Base-by-base conservation (phyloP, 1,140 invertebrate genomes). In the Parasteatoda tepidariorum region DNA sequence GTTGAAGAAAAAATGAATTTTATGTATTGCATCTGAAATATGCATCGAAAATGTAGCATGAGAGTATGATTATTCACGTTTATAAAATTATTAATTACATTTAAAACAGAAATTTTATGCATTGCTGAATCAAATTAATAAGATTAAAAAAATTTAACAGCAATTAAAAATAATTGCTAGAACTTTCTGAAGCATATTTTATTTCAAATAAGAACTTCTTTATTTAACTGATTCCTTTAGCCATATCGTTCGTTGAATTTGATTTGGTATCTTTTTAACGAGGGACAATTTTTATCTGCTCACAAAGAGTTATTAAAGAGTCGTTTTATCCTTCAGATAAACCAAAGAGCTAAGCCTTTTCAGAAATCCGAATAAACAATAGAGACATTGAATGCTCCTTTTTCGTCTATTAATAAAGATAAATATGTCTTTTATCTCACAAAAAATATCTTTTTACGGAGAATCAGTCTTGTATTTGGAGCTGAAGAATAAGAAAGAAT, bases 141-240 rank as follows among this genome's bases (percentile, higher is more conserved):
- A n/a, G n/a, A n/a, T n/a, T n/a, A n/a, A 33, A 15, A 24, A 11
- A 68, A 41, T 15, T 13, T 3, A 18, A 55, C 13, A 9, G 15
- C 22, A 71, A 71, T 57, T 55, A 71, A 71, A 71, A 71, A 71
- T 71, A 71, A 71, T 71, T 71, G 68, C 18, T 26, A n/a, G 33
- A 26, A 26, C n/a, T 48, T 18, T 1, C 38, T 18, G 18, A 48
- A 48, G 9, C 38, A 48, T 48, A 13, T 18, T 48, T 48, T 48
- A 48, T 48, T 13, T 18, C 9, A 48, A 48, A 48, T 9, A 48
- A 48, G 9, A 48, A 48, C 18, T 18, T 48, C 38, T 48, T 48
- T 48, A 48, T 48, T 48, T 48, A 48, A 13, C 18, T 48, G 9
- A 48, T 18, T 48, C 38, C 9, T 18, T 48, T 18, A 48, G 18